These are phyloP conservation scores for Coryphaenoides rupestris DNA, from an alignment of 2,113 vertebrate genomes.

Conservation along the genomic window DNA sequence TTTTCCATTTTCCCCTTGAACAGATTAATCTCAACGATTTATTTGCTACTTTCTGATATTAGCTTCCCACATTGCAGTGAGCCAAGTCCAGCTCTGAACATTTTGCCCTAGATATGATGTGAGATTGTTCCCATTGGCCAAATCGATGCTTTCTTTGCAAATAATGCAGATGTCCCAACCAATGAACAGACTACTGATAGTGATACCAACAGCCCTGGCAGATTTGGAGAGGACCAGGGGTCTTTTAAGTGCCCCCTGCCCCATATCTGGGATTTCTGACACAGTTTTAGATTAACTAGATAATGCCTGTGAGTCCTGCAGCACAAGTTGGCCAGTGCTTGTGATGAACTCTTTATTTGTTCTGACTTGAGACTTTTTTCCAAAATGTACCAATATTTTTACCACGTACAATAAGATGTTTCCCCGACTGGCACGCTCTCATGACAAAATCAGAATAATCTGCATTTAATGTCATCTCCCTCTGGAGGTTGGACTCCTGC, in stretches of 20 bases:
- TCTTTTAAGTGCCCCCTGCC: slow-evolving; percentile 45
- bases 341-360: neutral
- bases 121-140: slow-evolving; percentile 47
- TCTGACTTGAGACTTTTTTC: too few relatives aligned
- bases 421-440: too few relatives aligned
- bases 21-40: slow-evolving; percentile 32
- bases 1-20: too few relatives aligned
- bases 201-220: slow-evolving; percentile 35
- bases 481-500: slow-evolving; percentile 10
- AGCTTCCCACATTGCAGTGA: slow-evolving; percentile 32
- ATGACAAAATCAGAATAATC: neutral
- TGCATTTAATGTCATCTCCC: neutral
- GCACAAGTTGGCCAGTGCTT: slow-evolving; percentile 10
- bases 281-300: slow-evolving; percentile 29
- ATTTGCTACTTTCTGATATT: slow-evolving; percentile 20
- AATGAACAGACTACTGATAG: slow-evolving; percentile 44
- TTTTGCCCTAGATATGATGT: slow-evolving; percentile 33
- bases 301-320: slow-evolving; percentile 34
- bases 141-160: slow-evolving; percentile 44
- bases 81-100: slow-evolving; percentile 34
- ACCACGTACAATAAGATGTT: too few relatives aligned
- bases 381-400: too few relatives aligned
- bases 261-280: slow-evolving; percentile 48
- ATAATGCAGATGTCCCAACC: slow-evolving; percentile 50
- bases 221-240: slow-evolving; percentile 37